Percentiles rank a stretch among this genome's conserved stretches.
Conservation (phyloP, 2,888 invertebrate genomes). For the Sturmia bella region DNA sequence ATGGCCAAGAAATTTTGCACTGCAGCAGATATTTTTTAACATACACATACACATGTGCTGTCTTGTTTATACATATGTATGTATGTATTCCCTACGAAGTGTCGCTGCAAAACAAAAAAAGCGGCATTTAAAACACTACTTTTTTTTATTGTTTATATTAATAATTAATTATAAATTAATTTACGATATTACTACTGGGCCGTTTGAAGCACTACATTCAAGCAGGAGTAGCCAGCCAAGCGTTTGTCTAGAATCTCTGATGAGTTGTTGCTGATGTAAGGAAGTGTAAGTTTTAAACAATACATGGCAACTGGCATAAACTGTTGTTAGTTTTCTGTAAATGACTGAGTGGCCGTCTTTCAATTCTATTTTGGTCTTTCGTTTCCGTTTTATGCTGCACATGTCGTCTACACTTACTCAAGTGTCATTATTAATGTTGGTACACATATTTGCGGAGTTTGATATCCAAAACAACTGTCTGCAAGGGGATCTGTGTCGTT, state of each 20-base stretch:
- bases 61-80: background rate
- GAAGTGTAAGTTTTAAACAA: slow-evolving; percentile 3
- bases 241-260: background rate
- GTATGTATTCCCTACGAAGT: background rate
- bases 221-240: background rate
- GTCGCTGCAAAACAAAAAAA: background rate
- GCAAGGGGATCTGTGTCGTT: slow-evolving; percentile 59
- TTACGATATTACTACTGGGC: background rate
- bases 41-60: background rate
- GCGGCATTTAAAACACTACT: slow-evolving; percentile 14
- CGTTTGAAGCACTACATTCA: background rate
- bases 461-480: slow-evolving; percentile 55
- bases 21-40: background rate
- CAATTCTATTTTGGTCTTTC: slow-evolving; percentile 48
- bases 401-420: slow-evolving; percentile 27
- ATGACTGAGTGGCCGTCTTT: slow-evolving; percentile 40
- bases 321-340: slow-evolving; percentile 46
- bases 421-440: slow-evolving; percentile 40
- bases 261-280: background rate
- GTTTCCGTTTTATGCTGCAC: slow-evolving; percentile 58
- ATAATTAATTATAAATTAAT: slow-evolving; percentile 37
- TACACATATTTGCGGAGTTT: slow-evolving; percentile 19
- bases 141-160: slow-evolving; percentile 28
- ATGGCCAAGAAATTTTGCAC: slow-evolving; percentile 49
- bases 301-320: background rate